Base-by-base conservation (phyloP, 2,797 vertebrate genomes). In the Smutsia gigantea region DNA sequence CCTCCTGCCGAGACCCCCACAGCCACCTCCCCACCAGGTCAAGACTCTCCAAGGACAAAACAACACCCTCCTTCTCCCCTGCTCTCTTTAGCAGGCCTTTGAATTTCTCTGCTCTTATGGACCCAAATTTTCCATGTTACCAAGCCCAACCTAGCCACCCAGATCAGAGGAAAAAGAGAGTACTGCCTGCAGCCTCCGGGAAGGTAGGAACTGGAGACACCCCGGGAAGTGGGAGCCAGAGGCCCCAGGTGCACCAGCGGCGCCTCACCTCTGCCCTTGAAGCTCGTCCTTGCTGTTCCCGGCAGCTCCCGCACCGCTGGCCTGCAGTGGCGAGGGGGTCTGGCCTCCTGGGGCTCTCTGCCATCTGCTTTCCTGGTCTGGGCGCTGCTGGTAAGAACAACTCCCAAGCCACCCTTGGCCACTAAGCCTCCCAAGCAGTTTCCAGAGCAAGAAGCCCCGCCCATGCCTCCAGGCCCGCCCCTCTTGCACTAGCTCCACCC, bases 141-240 rank as follows among this genome's bases (percentile, higher is more conserved):
- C 71, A 86, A 63, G 19, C 14, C 61, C 53, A 64, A 15, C 39
- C 29, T 15, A n/a, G 68, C 4, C 9, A 42, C n/a, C 55, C 2
- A 37, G 25, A 53, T 7, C 42, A 2, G 31, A 77, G 37, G 25
- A 39, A 37, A 29, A 27, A 49, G 4, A 53, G 37, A 12, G 8
- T 39, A 0, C 1, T 7, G 19, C 17, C 37, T 75, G 15, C 49
- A 39, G 13, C 1, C 29, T 23, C 8, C 10, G 25, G 42, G 18
- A 55, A 46, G 77, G 46, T 17, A 66, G 15, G 25, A 69, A 12
- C 1, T 9, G 21, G 27, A 68, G 39, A 61, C 4, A 12, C 8
- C 25, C 23, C 39, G 51, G 27, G 39, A 66, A 78, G 37, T 11
- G 11, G 29, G 23, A 82, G 31, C 37, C 23, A 19, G n/a, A 4